phyloP scores from a whole-genome alignment of 2,797 vertebrate genomes.

The Megalops cyprinoides region DNA sequence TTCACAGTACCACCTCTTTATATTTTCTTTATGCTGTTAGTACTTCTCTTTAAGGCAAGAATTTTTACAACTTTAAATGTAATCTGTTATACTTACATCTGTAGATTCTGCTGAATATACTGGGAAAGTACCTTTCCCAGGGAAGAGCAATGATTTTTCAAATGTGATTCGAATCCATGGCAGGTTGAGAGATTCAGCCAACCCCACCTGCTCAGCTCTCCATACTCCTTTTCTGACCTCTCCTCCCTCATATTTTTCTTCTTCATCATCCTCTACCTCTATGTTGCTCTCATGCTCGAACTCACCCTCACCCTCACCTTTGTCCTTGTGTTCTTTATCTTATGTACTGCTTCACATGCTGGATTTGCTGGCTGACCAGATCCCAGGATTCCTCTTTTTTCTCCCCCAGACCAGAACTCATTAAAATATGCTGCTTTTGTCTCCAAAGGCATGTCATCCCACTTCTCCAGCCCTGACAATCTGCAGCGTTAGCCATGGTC shows the following conservation, averaged over 20 bases:
- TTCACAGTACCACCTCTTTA: neutral
- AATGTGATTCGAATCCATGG: neutral
- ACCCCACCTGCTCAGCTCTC: neutral
- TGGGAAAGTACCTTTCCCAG: no score
- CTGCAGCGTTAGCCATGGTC: constrained; percentile 72
- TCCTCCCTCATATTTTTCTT: constrained; percentile 44
- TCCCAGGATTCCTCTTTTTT: constrained; percentile 68
- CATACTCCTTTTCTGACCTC: constrained; percentile 30
- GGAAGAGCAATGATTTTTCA: no score
- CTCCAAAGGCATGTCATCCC: constrained; percentile 74
- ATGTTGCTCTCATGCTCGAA: constrained; percentile 26
- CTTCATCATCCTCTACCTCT: constrained; percentile 30
- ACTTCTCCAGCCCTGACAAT: constrained; percentile 71
- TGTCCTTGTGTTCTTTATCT: constrained; percentile 65
- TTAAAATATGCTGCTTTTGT: constrained; percentile 86
- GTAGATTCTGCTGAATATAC: no score
- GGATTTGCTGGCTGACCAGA: no score
- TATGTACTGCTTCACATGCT: constrained; percentile 70
- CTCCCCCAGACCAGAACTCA: constrained; percentile 77
- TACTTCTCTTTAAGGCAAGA: neutral
- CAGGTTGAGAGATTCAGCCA: neutral
- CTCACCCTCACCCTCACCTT: constrained; percentile 19
- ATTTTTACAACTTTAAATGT: constrained; percentile 3
- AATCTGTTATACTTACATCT: no score
- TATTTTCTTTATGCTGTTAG: neutral